phyloP scores from a whole-genome alignment of 1,140 invertebrate genomes.

The Coelopa frigida region DNA sequence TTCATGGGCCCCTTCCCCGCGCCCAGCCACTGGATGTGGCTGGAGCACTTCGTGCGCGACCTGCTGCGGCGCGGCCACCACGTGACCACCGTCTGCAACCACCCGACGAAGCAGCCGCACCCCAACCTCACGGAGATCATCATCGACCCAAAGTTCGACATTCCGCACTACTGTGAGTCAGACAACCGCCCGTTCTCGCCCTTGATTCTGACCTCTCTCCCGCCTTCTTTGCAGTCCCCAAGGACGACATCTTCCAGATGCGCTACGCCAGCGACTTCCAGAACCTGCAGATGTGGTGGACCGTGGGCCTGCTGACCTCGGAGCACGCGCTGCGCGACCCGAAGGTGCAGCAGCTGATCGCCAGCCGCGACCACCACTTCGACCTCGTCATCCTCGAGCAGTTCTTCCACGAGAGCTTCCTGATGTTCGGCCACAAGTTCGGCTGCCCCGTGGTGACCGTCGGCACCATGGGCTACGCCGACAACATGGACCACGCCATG shows the following conservation, averaged over 20 bases:
- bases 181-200: background rate
- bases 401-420: slow-evolving; percentile 52
- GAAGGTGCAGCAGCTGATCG: slow-evolving; percentile 45
- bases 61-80: slow-evolving; percentile 53
- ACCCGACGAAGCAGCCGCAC: slow-evolving; percentile 42
- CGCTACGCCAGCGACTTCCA: slow-evolving; percentile 32
- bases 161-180: slow-evolving; percentile 45
- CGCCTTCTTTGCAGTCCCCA: slow-evolving; percentile 25
- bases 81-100: slow-evolving; percentile 52
- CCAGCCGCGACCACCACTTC: slow-evolving; percentile 43
- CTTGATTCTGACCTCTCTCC: background rate
- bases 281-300: slow-evolving; percentile 42
- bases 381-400: slow-evolving; percentile 51
- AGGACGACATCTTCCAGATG: slow-evolving; percentile 39
- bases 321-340: slow-evolving; percentile 47
- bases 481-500: slow-evolving; percentile 49
- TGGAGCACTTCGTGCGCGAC: slow-evolving; percentile 49
- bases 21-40: slow-evolving; percentile 49
- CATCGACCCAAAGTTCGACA: slow-evolving; percentile 47
- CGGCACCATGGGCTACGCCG: slow-evolving; percentile 46
- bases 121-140: slow-evolving; percentile 49
- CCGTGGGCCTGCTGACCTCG: slow-evolving; percentile 44
- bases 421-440: slow-evolving; percentile 50
- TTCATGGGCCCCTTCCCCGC: slow-evolving; percentile 43
- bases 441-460: slow-evolving; percentile 49